Evolutionary conservation across 2,797 vertebrate genomes (phyloP).

Genomic region (Enteromius paludinosus): DNA sequence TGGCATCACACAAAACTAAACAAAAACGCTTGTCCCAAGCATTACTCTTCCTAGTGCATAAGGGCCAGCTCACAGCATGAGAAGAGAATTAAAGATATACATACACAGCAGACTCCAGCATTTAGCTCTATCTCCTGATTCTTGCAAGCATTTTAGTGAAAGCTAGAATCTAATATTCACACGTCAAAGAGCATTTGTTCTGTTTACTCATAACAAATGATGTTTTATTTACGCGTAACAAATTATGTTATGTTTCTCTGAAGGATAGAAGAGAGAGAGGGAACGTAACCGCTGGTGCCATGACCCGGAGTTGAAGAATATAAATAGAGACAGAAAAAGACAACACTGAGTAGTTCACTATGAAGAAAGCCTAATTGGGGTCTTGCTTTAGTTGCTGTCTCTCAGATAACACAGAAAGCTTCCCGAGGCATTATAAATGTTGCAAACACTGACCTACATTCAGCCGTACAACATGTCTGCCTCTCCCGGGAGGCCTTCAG

Average conservation of each 20-base stretch:
- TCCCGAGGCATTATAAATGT: slow-evolving; percentile 29
- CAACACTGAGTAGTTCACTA: neutral
- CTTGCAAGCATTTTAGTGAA: neutral
- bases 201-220: slow-evolving; percentile 42
- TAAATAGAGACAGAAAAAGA: neutral
- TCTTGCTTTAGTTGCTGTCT: slow-evolving; percentile 32
- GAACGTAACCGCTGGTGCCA: neutral
- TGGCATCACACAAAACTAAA: neutral
- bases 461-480: neutral
- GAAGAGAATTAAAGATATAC: slow-evolving; percentile 8
- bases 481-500: slow-evolving; percentile 1
- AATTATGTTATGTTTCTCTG: slow-evolving; percentile 3
- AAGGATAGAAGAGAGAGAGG: slow-evolving; percentile 12
- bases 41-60: neutral
- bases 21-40: neutral
- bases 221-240: slow-evolving; percentile 29
- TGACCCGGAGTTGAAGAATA: slow-evolving; percentile 20
- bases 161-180: slow-evolving; percentile 13
- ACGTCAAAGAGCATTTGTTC: slow-evolving; percentile 7
- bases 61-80: neutral
- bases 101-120: neutral
- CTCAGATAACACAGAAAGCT: slow-evolving; percentile 1
- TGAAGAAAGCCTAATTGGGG: slow-evolving; percentile 21
- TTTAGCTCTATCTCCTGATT: neutral
- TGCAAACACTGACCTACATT: slow-evolving; percentile 47